Conservation (phyloP, 2,797 vertebrate species). For the Momotus momota region DNA sequence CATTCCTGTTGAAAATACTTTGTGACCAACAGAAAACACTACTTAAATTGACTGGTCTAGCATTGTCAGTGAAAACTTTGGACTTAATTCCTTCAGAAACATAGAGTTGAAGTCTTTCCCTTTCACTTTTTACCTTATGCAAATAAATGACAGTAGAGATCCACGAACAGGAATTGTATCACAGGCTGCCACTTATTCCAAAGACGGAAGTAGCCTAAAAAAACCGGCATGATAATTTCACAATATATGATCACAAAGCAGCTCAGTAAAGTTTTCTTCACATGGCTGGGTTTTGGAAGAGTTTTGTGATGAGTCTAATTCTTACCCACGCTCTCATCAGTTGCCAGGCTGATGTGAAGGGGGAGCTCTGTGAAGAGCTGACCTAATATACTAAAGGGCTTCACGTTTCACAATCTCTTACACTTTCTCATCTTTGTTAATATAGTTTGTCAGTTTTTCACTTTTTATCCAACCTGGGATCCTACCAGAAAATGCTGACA, state of each 20-base stretch:
- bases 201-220: neutral
- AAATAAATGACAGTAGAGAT: neutral
- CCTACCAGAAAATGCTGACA: neutral
- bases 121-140: neutral
- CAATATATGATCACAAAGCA: neutral
- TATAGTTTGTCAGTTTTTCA: constrained; percentile 10
- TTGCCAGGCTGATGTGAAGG: neutral
- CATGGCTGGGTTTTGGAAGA: neutral
- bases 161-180: neutral
- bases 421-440: constrained; percentile 18
- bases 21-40: neutral
- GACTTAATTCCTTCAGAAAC: neutral
- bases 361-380: constrained; percentile 5
- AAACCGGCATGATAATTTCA: neutral
- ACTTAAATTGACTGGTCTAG: neutral
- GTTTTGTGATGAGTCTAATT: neutral
- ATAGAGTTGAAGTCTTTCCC: neutral
- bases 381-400: neutral
- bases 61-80: neutral
- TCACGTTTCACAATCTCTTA: constrained; percentile 35
- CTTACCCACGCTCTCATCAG: neutral
- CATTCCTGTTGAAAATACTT: neutral
- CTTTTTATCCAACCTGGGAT: constrained; percentile 4
- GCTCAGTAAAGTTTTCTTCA: neutral
- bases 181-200: neutral